Conservation (phyloP, 2,888 invertebrate species). For the Aphodius sticticus region DNA sequence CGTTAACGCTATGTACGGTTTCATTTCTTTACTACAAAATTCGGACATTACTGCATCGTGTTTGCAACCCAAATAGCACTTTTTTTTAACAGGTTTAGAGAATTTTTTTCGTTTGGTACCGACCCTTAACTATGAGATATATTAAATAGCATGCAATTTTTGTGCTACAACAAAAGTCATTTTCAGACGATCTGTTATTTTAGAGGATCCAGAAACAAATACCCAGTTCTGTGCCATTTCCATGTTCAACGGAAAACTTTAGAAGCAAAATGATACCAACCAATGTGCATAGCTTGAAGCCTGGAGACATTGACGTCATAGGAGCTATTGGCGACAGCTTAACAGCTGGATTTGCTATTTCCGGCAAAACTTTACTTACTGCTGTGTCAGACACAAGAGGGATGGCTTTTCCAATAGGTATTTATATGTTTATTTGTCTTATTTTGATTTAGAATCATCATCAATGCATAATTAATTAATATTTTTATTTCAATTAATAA, state of each 20-base stretch:
- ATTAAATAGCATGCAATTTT: no score
- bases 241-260: conserved; percentile 54
- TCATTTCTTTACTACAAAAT: no score
- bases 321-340: conserved; percentile 70
- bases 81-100: no score
- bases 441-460: neutral
- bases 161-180: no score
- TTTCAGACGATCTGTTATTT: neutral
- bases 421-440: neutral
- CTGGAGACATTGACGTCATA: conserved; percentile 70
- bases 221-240: conserved; percentile 51
- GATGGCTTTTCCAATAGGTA: conserved; percentile 44
- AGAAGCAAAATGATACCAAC: conserved; percentile 57
- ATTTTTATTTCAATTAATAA: neutral
- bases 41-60: no score
- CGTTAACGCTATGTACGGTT: no score
- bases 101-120: no score
- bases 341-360: conserved; percentile 66
- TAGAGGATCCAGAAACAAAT: conserved; percentile 13
- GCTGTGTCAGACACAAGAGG: conserved; percentile 48
- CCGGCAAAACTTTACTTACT: conserved; percentile 60
- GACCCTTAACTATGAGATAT: no score
- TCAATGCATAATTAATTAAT: neutral
- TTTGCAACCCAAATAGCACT: no score
- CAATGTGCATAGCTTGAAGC: conserved; percentile 66